A percentile compares a stretch with the other conserved stretches of the same genome.
Evolutionary conservation across 2,113 vertebrate species (phyloP).

Genomic region (Calypte anna): DNA sequence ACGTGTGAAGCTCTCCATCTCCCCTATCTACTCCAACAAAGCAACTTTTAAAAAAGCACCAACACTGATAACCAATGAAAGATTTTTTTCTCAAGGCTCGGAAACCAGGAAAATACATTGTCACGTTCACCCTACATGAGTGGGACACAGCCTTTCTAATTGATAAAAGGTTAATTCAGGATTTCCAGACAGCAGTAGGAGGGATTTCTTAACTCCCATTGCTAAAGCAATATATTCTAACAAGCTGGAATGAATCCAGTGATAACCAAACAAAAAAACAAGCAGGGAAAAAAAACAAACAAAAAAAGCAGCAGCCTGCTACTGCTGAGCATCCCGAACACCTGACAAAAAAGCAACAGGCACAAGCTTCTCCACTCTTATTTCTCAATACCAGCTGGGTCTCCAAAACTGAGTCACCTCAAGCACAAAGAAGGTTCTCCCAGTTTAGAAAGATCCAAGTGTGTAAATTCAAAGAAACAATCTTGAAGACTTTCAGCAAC

Average conservation of each 20-base stretch:
- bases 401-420: background rate
- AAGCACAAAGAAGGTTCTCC: background rate
- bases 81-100: background rate
- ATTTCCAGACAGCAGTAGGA: background rate
- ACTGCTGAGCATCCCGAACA: background rate
- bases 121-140: background rate
- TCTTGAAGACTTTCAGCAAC: background rate
- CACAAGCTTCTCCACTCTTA: background rate
- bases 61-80: background rate
- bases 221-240: background rate
- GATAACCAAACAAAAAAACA: background rate
- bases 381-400: background rate
- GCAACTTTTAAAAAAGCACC: accelerated
- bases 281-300: no score
- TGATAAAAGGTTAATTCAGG: background rate
- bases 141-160: background rate
- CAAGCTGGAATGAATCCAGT: background rate
- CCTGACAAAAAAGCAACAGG: background rate
- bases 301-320: background rate
- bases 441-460: background rate
- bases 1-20: background rate
- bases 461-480: background rate
- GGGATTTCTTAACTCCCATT: background rate
- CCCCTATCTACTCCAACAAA: background rate
- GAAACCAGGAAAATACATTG: background rate